These are phyloP conservation scores for Xylocampa areola DNA, from an alignment of 2,888 invertebrate species.

Conservation along the genomic window DNA sequence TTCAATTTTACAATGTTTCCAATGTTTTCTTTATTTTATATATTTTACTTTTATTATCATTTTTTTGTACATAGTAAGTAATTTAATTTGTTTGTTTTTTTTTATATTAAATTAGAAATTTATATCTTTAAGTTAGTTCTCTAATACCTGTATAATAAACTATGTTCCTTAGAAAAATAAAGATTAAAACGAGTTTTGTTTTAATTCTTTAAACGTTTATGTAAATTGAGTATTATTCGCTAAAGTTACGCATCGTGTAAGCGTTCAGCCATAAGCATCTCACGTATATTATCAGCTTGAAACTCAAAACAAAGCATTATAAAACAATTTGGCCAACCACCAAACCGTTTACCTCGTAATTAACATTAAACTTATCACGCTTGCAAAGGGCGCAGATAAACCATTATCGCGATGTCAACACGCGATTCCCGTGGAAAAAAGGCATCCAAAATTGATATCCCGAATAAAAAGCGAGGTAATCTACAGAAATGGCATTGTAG, in stretches of 20 bases:
- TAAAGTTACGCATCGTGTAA: background rate
- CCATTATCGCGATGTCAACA: slow-evolving; percentile 58
- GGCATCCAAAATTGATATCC: slow-evolving; percentile 62
- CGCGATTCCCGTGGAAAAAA: slow-evolving; percentile 51
- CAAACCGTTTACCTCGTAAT: slow-evolving; percentile 49
- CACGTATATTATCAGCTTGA: slow-evolving; percentile 7
- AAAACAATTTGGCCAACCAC: slow-evolving; percentile 35
- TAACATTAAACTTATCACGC: slow-evolving; percentile 51
- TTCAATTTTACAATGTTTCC: too few relatives aligned
- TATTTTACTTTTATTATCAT: too few relatives aligned
- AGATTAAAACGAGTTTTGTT: too few relatives aligned
- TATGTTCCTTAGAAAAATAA: too few relatives aligned
- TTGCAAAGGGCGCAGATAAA: slow-evolving; percentile 34
- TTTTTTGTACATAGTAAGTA: too few relatives aligned
- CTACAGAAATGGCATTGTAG: slow-evolving; percentile 59
- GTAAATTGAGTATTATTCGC: too few relatives aligned
- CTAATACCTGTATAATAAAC: too few relatives aligned
- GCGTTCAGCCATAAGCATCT: background rate
- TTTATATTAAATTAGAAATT: too few relatives aligned
- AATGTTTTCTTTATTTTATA: too few relatives aligned
- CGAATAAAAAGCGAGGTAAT: slow-evolving; percentile 61
- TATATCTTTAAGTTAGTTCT: too few relatives aligned
- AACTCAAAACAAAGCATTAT: slow-evolving; percentile 16
- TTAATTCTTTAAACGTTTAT: too few relatives aligned
- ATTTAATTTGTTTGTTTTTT: too few relatives aligned